These are phyloP conservation scores for Blomia tropicalis DNA, from an alignment of 2,888 invertebrate species.

Conservation along the genomic window DNA sequence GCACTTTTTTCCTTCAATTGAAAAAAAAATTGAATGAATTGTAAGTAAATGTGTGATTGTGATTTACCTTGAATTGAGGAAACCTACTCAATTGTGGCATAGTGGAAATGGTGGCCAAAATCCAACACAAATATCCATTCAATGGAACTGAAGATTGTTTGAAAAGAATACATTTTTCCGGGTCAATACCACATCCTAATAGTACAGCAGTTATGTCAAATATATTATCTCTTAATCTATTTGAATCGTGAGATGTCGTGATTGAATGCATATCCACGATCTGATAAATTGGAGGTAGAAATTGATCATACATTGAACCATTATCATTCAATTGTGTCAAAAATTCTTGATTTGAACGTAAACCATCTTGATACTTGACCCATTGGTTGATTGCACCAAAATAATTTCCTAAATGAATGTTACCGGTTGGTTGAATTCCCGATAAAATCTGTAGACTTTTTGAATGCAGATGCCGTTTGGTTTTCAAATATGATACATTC, in stretches of 20 bases:
- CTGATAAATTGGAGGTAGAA: conserved; percentile 41
- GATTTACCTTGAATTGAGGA: conserved; percentile 61
- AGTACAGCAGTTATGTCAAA: conserved; percentile 63
- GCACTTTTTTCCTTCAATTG: conserved; percentile 52
- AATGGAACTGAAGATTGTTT: conserved; percentile 68
- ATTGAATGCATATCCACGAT: conserved; percentile 86
- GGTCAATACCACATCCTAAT: conserved; percentile 76
- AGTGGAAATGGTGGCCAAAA: conserved; percentile 63
- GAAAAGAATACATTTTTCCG: conserved; percentile 60
- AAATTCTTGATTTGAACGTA: conserved; percentile 31
- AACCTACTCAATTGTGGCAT: conserved; percentile 61
- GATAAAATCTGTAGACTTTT: conserved; percentile 42
- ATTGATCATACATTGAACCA: conserved; percentile 25
- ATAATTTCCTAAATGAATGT: conserved; percentile 88
- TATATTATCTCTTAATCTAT: conserved; percentile 48
- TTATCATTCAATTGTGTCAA: not conserved
- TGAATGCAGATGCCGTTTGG: not conserved
- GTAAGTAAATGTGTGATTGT: not conserved
- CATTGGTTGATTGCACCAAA: conserved; percentile 78
- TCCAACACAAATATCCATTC: conserved; percentile 76
- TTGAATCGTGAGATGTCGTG: conserved; percentile 52
- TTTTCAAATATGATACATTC: too few relatives aligned
- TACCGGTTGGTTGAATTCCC: conserved; percentile 90
- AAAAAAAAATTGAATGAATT: not conserved
- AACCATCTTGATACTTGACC: conserved; percentile 57